Percentiles rank a stretch among this genome's conserved stretches.
Conservation (phyloP, 2,113 vertebrate species). For the Amphilophus citrinellus region DNA sequence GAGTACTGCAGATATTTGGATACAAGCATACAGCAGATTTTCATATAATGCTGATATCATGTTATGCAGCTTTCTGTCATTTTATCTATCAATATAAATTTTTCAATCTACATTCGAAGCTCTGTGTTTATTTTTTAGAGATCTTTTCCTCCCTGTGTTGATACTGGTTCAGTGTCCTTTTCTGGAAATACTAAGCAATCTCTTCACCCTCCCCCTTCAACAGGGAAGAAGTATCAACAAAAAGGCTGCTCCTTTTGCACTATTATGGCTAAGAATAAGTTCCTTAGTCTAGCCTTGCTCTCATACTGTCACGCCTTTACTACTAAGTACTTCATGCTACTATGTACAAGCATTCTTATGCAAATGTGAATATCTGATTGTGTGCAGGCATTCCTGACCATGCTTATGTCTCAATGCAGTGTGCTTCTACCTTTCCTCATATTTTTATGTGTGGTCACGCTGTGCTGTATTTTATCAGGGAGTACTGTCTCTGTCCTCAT, state of each 20-base stretch:
- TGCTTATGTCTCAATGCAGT: neutral
- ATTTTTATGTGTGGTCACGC: neutral
- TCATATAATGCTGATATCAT: neutral
- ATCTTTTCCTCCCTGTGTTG: constrained; percentile 1
- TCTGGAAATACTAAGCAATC: constrained; percentile 63
- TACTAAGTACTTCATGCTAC: neutral
- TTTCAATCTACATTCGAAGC: neutral
- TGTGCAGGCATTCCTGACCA: neutral
- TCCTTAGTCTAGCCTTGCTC: neutral
- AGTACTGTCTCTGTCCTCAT: constrained; percentile 1
- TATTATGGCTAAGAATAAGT: constrained; percentile 51
- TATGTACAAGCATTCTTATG: neutral
- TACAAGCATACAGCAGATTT: constrained; percentile 16
- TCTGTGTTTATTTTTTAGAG: constrained; percentile 14
- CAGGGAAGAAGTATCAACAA: constrained; percentile 46
- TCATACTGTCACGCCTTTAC: constrained; percentile 13
- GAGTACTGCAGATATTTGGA: constrained; percentile 17
- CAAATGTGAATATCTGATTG: neutral
- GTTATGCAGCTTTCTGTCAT: constrained; percentile 6
- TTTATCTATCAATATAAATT: neutral
- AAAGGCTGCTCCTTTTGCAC: constrained; percentile 36
- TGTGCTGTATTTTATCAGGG: constrained; percentile 1
- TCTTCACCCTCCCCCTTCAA: constrained; percentile 12
- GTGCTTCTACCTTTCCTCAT: neutral
- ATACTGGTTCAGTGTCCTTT: constrained; percentile 61